These are phyloP conservation scores for Choristoneura rosaceana DNA, from an alignment of 2,888 invertebrate genomes.

Conservation along the genomic window DNA sequence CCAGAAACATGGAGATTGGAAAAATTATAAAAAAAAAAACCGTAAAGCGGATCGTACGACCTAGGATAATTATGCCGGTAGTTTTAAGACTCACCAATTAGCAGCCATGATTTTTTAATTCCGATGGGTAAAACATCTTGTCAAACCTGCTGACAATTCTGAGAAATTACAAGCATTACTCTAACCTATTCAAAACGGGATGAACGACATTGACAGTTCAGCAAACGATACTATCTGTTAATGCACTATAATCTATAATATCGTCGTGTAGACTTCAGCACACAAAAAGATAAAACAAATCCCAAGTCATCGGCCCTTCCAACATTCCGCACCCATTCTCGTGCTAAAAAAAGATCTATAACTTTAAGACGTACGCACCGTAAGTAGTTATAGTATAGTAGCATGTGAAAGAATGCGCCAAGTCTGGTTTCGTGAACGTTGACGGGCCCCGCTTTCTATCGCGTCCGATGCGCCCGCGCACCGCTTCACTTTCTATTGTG, in stretches of 20 bases:
- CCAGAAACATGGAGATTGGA: neutral
- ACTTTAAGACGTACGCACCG: slow-evolving; percentile 5
- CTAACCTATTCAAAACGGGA: neutral
- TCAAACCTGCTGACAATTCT: neutral
- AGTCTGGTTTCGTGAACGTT: slow-evolving; percentile 63
- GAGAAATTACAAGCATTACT: neutral
- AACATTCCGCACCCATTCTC: slow-evolving; percentile 6
- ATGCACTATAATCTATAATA: neutral
- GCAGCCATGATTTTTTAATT: too few relatives aligned
- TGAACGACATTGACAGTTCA: neutral
- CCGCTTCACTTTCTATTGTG: slow-evolving; percentile 83
- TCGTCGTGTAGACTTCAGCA: neutral
- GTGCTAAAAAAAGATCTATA: slow-evolving; percentile 6
- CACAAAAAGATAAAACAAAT: slow-evolving; percentile 7
- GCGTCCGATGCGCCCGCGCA: slow-evolving; percentile 74
- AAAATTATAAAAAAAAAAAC: too few relatives aligned
- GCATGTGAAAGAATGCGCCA: slow-evolving; percentile 73
- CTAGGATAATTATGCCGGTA: too few relatives aligned
- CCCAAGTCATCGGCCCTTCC: slow-evolving; percentile 9
- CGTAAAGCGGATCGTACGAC: too few relatives aligned
- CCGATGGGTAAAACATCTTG: too few relatives aligned
- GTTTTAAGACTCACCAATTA: too few relatives aligned
- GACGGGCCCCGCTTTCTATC: slow-evolving; percentile 78
- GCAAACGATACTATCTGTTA: neutral
- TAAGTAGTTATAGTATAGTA: slow-evolving; percentile 23